Evolutionary conservation across 2,888 invertebrate genomes (phyloP).

Genomic region (Nephrotoma guestfalica): DNA sequence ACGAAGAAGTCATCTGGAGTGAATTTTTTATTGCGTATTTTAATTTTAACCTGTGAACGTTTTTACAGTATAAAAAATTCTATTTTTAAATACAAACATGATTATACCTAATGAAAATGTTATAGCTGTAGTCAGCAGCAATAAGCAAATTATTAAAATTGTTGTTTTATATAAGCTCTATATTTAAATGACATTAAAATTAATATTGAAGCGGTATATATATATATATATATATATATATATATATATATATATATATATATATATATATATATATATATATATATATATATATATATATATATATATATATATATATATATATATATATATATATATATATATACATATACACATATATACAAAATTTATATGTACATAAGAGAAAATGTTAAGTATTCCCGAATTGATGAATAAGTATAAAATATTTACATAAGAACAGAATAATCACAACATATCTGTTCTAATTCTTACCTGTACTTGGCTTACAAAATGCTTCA

Average conservation of each 20-base stretch:
- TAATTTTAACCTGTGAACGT: not conserved
- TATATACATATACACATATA: no score
- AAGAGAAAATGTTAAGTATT: not conserved
- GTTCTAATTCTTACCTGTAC: not conserved
- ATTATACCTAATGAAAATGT: not conserved
- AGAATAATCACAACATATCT: slow-evolving; percentile 28
- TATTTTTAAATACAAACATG: not conserved
- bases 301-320: not conserved
- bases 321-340: no score
- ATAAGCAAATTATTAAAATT: not conserved
- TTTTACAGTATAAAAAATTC: not conserved
- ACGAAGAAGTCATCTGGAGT: not conserved
- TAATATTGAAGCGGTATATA: not conserved
- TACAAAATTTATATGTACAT: not conserved
- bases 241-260: no score
- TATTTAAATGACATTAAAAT: not conserved
- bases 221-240: not conserved
- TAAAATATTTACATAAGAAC: slow-evolving; percentile 24
- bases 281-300: no score
- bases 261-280: no score
- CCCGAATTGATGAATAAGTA: not conserved
- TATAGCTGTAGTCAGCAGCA: not conserved
- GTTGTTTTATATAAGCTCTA: not conserved
- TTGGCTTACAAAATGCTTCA: slow-evolving; percentile 28
- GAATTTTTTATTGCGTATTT: not conserved